Percentiles rank a stretch among this genome's conserved stretches.
Evolutionary conservation across 2,888 invertebrate species (phyloP).

Genomic region (Hoplodrina ambigua): DNA sequence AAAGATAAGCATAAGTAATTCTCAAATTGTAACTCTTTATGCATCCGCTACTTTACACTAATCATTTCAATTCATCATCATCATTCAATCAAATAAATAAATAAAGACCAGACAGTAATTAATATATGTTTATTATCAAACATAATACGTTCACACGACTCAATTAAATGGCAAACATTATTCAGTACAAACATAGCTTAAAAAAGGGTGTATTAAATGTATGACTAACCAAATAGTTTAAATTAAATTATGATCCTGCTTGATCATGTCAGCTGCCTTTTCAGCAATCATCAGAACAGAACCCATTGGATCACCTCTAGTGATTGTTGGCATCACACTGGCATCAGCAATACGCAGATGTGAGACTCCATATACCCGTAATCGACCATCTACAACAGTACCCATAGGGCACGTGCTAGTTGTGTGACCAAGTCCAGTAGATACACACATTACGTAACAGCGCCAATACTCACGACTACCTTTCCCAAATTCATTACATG

Average conservation of each 20-base stretch:
- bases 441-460: slow-evolving; percentile 65
- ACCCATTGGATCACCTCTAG: slow-evolving; percentile 62
- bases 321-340: slow-evolving; percentile 64
- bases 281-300: slow-evolving; percentile 69
- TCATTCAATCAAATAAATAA: too few relatives aligned
- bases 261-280: slow-evolving; percentile 69
- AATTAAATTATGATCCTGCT: slow-evolving; percentile 50
- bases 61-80: too few relatives aligned
- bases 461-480: slow-evolving; percentile 67
- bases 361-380: slow-evolving; percentile 63
- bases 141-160: background rate
- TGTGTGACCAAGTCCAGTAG: slow-evolving; percentile 64
- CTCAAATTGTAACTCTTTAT: too few relatives aligned
- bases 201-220: too few relatives aligned
- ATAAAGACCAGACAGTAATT: too few relatives aligned
- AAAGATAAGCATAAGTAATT: too few relatives aligned
- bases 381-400: slow-evolving; percentile 63
- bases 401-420: slow-evolving; percentile 70
- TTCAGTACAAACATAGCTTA: background rate
- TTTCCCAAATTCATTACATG: slow-evolving; percentile 56
- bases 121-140: background rate
- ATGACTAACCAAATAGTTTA: slow-evolving; percentile 1
- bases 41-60: too few relatives aligned
- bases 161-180: background rate
- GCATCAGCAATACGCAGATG: slow-evolving; percentile 64